Evolutionary conservation across 2,888 invertebrate genomes (phyloP).

Genomic region (Actias luna): DNA sequence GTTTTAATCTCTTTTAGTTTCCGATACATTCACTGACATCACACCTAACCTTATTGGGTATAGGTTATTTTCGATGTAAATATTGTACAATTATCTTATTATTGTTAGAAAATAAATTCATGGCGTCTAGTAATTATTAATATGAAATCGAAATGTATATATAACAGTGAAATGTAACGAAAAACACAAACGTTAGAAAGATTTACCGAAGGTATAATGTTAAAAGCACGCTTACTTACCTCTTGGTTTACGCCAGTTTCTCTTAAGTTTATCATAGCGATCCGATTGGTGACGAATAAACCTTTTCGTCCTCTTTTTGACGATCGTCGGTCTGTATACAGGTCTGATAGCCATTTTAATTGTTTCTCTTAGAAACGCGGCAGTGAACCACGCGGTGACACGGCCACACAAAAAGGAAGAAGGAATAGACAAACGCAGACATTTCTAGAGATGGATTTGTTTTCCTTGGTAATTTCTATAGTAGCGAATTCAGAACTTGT

Average conservation of each 20-base stretch:
- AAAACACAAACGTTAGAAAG: background rate
- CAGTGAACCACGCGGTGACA: conserved; percentile 81
- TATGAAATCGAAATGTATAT: background rate
- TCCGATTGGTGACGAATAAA: conserved; percentile 99
- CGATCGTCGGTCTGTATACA: conserved; percentile 92
- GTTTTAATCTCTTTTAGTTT: background rate
- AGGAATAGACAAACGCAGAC: conserved; percentile 67
- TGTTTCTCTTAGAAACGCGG: conserved; percentile 66
- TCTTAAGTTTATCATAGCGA: conserved; percentile 96
- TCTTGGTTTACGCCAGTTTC: conserved; percentile 99
- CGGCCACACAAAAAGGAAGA: conserved; percentile 78
- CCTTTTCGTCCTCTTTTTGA: conserved; percentile 99
- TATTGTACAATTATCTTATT: background rate
- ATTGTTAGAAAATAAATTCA: background rate
- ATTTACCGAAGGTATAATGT: background rate
- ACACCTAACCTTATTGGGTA: conserved; percentile 5
- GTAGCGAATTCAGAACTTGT: background rate
- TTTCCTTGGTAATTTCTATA: conserved; percentile 22
- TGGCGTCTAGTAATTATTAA: background rate
- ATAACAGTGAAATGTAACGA: background rate
- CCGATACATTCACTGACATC: too few relatives aligned
- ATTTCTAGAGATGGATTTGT: conserved; percentile 62
- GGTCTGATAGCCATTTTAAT: conserved; percentile 93
- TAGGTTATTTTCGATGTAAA: conserved; percentile 9
- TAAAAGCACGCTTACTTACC: conserved; percentile 67